Evolutionary conservation across 2,888 invertebrate species (phyloP), one percentile per base, ranked within the genome.

Genomic region (Allophyes oxyacanthae): DNA sequence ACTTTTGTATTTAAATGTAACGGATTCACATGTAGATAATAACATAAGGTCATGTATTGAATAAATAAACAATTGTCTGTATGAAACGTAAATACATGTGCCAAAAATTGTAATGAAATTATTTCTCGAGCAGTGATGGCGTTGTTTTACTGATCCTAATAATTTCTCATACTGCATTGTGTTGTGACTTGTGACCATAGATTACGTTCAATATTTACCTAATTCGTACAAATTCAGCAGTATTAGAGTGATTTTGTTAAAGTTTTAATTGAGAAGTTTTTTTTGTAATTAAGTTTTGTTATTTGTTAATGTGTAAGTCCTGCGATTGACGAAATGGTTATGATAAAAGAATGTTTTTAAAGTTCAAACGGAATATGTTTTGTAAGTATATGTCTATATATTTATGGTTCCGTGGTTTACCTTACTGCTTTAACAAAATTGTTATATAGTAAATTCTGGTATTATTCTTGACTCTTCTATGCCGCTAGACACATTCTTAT

Each of bases 231-330:
- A 93, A 94, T 91, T 88, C 88, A 83, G 91, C 93, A 94, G 94
- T 94, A 94, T 94, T 94, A 94, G 89, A 91, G 92, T 93, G 93
- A 93, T 94, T 94, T 92, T 92, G 92, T 94, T 93, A 94, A 94
- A 90, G 92, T 92, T 93, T 88, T 92, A 88, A 91, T 88, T 88
- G 89, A 90, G 79, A 86, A 77, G 87, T 87, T 86, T 89, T 91
- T 75, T 67, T 28, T 72, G 64, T 91, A 89, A 91, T 91, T 94
- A 92, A 92, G 91, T 93, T 89, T 90, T 91, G 92, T 93, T 93
- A 90, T 91, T 92, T 93, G 91, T 92, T 92, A 91, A 84, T 81
- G 79, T 84, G 82, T 83, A 72, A 50, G 75, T 75, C 63, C 74
- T 83, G 77, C 81, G 83, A 85, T 82, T 82, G 82, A 75, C 65